Evolutionary conservation across 2,797 vertebrate species (phyloP).

Genomic region (Bovichtus diacanthus): DNA sequence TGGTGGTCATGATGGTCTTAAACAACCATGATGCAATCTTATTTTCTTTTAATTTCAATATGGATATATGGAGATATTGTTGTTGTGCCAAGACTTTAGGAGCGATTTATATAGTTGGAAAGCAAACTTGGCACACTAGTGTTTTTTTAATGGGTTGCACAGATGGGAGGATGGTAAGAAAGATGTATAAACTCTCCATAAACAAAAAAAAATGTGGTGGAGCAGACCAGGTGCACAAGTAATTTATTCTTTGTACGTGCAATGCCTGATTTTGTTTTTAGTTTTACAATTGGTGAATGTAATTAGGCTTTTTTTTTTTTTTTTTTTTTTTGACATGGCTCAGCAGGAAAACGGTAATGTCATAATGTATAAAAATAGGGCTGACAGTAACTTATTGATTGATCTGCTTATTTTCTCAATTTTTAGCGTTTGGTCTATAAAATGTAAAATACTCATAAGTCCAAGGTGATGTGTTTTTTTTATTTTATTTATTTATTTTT

Average conservation of each 20-base stretch:
- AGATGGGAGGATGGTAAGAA: constrained; percentile 58
- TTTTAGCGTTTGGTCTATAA: no score
- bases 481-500: no score
- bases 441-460: no score
- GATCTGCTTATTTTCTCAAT: no score
- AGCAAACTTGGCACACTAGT: constrained; percentile 43
- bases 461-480: no score
- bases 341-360: neutral
- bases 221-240: neutral
- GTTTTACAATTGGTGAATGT: neutral
- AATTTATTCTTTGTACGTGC: neutral
- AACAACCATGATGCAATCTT: neutral
- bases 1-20: neutral
- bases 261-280: neutral
- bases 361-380: no score
- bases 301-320: no score
- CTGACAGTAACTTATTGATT: no score
- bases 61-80: constrained; percentile 20
- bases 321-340: no score
- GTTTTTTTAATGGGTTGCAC: constrained; percentile 42
- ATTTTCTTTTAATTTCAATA: constrained; percentile 13
- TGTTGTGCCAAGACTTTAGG: constrained; percentile 33
- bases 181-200: neutral
- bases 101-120: constrained; percentile 34
- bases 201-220: neutral